phyloP scores from a whole-genome alignment of 2,113 vertebrate species.

The Chitala chitala region DNA sequence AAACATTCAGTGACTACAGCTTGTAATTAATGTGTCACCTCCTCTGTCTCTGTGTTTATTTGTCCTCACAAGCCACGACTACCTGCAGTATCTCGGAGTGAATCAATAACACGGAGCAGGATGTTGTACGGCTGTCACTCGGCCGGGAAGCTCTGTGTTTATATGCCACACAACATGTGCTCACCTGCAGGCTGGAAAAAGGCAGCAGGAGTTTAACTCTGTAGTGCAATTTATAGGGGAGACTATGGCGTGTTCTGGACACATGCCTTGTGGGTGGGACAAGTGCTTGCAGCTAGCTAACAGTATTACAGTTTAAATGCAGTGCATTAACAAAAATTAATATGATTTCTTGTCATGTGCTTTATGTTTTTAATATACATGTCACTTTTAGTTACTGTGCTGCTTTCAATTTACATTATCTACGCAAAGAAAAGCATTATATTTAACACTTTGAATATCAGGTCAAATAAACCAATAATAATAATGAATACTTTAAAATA shows the following conservation, averaged over 20 bases:
- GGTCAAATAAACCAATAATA: too few relatives aligned
- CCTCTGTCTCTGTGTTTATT: background rate
- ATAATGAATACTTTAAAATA: too few relatives aligned
- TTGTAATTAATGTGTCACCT: background rate
- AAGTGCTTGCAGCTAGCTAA: background rate
- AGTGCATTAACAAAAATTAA: background rate
- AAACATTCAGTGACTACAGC: background rate
- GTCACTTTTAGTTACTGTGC: too few relatives aligned
- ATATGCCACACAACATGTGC: background rate
- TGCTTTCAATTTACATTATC: too few relatives aligned
- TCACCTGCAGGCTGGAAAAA: background rate
- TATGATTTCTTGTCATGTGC: background rate
- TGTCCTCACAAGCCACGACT: background rate
- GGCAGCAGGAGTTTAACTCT: background rate
- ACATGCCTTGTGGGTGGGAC: background rate
- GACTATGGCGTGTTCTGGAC: background rate
- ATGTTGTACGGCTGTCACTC: background rate
- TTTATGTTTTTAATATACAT: too few relatives aligned
- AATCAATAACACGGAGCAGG: background rate
- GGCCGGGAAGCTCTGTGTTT: too few relatives aligned
- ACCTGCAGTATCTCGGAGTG: background rate
- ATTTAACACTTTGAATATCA: too few relatives aligned
- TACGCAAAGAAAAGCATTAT: too few relatives aligned
- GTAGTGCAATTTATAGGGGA: conserved; percentile 8
- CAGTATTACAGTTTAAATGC: background rate